A percentile compares a stretch with the other conserved stretches of the same genome.
Evolutionary conservation across 2,113 vertebrate species (phyloP).

Genomic region (Rhinoptilus africanus): DNA sequence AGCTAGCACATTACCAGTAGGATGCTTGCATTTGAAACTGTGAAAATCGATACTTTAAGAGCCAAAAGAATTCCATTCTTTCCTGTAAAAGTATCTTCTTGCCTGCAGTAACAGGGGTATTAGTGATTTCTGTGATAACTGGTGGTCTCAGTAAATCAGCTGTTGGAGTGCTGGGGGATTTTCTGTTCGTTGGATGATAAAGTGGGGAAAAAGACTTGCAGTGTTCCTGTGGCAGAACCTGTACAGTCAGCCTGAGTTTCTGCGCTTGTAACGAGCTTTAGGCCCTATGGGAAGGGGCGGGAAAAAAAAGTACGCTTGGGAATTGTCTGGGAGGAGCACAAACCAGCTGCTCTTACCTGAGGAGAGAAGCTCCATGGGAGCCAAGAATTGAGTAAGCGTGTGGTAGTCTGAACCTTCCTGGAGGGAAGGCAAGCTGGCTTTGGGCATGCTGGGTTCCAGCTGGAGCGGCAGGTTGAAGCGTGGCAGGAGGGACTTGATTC

Average conservation of each 20-base stretch:
- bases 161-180: background rate
- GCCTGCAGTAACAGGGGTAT: background rate
- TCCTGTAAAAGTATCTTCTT: background rate
- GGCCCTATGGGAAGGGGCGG: background rate
- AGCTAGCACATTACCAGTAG: background rate
- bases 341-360: background rate
- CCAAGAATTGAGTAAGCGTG: background rate
- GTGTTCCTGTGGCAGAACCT: background rate
- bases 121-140: background rate
- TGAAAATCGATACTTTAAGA: background rate
- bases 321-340: slow-evolving; percentile 21
- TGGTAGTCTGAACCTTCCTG: background rate
- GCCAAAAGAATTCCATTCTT: background rate
- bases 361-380: background rate
- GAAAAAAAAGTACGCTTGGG: background rate
- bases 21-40: background rate
- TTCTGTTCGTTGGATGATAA: background rate
- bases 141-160: background rate
- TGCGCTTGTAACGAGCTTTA: background rate
- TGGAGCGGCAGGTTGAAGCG: rapidly evolving
- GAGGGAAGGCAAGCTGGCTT: background rate
- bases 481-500: background rate
- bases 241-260: slow-evolving; percentile 8
- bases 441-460: rapidly evolving
- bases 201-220: background rate